Conservation (phyloP, 1,140 invertebrate genomes). For the Leptopilina boulardi region DNA sequence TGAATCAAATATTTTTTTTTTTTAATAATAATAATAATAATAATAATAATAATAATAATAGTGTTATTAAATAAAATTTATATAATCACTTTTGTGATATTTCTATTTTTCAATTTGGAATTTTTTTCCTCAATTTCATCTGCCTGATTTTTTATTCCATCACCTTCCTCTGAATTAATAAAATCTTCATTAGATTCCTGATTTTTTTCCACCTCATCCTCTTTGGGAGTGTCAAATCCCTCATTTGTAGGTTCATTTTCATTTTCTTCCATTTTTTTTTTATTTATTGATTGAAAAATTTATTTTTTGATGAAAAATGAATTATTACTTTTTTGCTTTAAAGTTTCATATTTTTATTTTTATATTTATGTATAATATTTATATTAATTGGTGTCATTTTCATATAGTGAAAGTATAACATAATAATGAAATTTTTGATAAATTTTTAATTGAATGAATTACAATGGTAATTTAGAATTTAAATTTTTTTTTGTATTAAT, state of each 20-base stretch:
- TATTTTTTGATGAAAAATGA: slow-evolving; percentile 8
- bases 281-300: slow-evolving; percentile 1
- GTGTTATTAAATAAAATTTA: background rate
- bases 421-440: background rate
- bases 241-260: slow-evolving; percentile 62
- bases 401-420: no score
- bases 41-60: slow-evolving; percentile 4
- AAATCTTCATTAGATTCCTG: slow-evolving; percentile 41
- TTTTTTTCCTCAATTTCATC: slow-evolving; percentile 44
- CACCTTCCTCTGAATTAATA: slow-evolving; percentile 52
- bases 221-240: slow-evolving; percentile 56
- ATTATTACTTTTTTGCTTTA: background rate
- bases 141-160: slow-evolving; percentile 56
- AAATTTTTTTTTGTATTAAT: background rate
- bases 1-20: background rate
- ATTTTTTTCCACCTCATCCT: slow-evolving; percentile 58
- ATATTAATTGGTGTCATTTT: no score
- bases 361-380: no score
- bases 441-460: background rate
- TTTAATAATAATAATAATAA: background rate
- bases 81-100: slow-evolving; percentile 20
- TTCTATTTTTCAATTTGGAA: slow-evolving; percentile 33
- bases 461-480: background rate
- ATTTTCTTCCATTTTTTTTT: slow-evolving; percentile 58
- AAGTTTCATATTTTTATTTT: background rate